Base-by-base conservation (phyloP, 2,888 invertebrate species). In the Campoplex capitator region DNA sequence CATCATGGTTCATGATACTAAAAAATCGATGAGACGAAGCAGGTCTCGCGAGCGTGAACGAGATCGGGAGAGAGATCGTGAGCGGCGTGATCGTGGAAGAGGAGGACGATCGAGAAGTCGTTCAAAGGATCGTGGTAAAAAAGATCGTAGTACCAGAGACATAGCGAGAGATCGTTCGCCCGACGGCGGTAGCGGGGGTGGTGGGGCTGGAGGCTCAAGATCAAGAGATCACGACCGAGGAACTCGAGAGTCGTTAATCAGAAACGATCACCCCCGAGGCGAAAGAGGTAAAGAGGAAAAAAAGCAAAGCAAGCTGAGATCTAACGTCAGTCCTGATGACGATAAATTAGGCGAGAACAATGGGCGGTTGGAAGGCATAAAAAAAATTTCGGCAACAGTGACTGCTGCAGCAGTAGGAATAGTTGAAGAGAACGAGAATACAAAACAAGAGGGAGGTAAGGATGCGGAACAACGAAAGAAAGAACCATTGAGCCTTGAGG, bases 401-500 rank as follows among this genome's bases (percentile, higher is more conserved):
- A 4, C 62, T 32, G 4, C 16, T 16, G 7, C 32, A 2, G 13
- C 32, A 32, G 62, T 16, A 16, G 62, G 62, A 91, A 91, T 56
- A n/a, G 88, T 94, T 32, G 92, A 91, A 16, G 94, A 94, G 32
- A 94, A 95, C 11, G 92, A 94, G 7, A 93, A 94, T 0, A 93
- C 93, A 3, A 87, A 88, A 18, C 94, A 94, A 23, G 89, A 88
- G 16, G 95, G 95, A 45, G 93, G 94, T 9, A 90, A 93, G 6
- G 91, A 91, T 0, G 90, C 92, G 3, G 86, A 91, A 45, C 58
- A 62, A 28, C 13, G 48, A 13, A 97, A 97, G 91, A 96, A 96
- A 75, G 99, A 99, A 93, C 99, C 99, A 0, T 95, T 99, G 23
- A 99, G 99, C 7, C 95, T 99, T 82, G 99, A 99, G 94, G 99